Evolutionary conservation across 2,113 vertebrate genomes (phyloP), one percentile per base, ranked within the genome.

Genomic region (Nesogale talazaci): DNA sequence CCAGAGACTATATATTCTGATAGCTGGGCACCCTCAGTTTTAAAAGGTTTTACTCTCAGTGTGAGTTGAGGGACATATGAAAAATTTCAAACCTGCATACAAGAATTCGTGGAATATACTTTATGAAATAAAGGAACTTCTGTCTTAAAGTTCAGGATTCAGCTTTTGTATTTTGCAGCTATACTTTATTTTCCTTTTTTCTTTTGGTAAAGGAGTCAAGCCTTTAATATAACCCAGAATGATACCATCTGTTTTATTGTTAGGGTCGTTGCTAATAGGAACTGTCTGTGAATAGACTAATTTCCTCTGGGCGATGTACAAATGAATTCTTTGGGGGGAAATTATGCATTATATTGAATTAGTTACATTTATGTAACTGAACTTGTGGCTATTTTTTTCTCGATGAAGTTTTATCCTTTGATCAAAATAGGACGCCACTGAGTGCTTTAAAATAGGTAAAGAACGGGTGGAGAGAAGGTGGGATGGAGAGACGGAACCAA

Each of bases 391-490:
- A 27, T 79, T 92, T 93, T 67, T n/a, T 90, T n/a, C 22, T 74
- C 67, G 56, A 3, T 2, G 8, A 88, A 95, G 74, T 31, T 56
- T 20, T 72, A 70, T 96, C 27, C 20, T 16, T 91, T 77, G 46
- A 92, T 89, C 77, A 31, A 59, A 86, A 82, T 84, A 89, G 80
- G 34, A 90, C 40, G 19, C 56, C 81, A 42, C 10, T 1, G 56
- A 23, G 34, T 77, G 52, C 36, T 29, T 19, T 69, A 94, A 86
- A 78, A 87, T 31, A 77, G 86, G 5, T 72, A 82, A 84, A 0
- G 36, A n/a, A n/a, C n/a, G n/a, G n/a, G n/a, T n/a, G n/a, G n/a
- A n/a, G n/a, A n/a, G n/a, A n/a, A n/a, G n/a, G n/a, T n/a, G n/a
- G n/a, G n/a, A n/a, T n/a, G n/a, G n/a, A n/a, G n/a, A n/a, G n/a